A percentile compares a stretch with the other conserved stretches of the same genome.
Evolutionary conservation across 2,797 vertebrate genomes (phyloP).

Genomic region (Neosilurus mollespiculum): DNA sequence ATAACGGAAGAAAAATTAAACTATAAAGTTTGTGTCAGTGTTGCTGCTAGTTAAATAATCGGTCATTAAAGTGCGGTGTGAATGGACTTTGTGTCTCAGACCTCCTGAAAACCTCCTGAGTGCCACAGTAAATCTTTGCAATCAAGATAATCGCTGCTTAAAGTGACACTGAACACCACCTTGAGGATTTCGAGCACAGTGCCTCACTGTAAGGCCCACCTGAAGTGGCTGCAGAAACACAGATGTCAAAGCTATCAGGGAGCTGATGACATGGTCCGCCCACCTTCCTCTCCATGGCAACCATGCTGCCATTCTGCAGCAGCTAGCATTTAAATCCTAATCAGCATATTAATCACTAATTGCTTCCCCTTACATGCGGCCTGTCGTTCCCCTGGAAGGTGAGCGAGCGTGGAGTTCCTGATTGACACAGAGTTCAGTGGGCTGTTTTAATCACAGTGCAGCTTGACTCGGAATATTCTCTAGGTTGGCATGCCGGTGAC

Average conservation of each 20-base stretch:
- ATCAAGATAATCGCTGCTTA: conserved; percentile 51
- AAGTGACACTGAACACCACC: conserved; percentile 44
- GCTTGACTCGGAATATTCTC: conserved; percentile 41
- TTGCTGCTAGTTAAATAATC: conserved; percentile 2
- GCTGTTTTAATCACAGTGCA: conserved; percentile 56
- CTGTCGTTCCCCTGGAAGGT: conserved; percentile 54
- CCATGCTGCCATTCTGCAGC: conserved; percentile 52
- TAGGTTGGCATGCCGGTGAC: conserved; percentile 52
- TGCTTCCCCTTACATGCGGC: conserved; percentile 52
- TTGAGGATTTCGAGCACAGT: conserved; percentile 39
- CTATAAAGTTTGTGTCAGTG: background rate
- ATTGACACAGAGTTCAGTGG: conserved; percentile 59
- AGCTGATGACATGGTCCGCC: conserved; percentile 56
- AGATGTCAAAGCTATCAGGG: conserved; percentile 53
- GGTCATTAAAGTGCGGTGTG: conserved; percentile 16
- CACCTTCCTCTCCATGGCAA: conserved; percentile 48
- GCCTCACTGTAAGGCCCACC: conserved; percentile 43
- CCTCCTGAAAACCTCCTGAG: conserved; percentile 14
- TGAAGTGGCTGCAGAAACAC: conserved; percentile 53
- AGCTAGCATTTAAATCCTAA: conserved; percentile 60
- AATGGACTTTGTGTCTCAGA: conserved; percentile 11
- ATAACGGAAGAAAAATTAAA: background rate
- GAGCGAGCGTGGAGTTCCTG: conserved; percentile 54
- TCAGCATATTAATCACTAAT: conserved; percentile 61
- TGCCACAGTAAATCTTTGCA: conserved; percentile 37